Evolutionary conservation across 2,113 vertebrate genomes (phyloP).

Genomic region (Microcebus lehilahytsara): DNA sequence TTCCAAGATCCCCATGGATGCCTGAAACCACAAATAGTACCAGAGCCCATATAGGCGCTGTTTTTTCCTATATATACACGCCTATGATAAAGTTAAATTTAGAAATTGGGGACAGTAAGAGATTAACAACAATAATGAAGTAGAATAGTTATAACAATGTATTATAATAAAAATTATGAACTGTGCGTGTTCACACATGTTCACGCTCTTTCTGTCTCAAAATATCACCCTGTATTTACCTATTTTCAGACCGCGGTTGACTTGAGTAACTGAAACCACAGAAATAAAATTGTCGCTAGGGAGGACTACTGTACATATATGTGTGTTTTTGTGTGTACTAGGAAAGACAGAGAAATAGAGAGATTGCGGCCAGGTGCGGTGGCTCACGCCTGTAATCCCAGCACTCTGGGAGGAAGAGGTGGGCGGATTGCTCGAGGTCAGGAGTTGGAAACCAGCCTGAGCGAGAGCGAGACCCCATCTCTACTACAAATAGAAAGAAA

Average conservation of each 20-base stretch:
- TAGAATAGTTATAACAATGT: not conserved
- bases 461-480: too few relatives aligned
- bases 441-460: too few relatives aligned
- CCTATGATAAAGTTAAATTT: not conserved
- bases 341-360: too few relatives aligned
- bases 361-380: too few relatives aligned
- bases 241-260: not conserved
- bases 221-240: not conserved
- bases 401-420: too few relatives aligned
- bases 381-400: too few relatives aligned
- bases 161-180: not conserved
- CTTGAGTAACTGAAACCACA: not conserved
- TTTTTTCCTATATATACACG: not conserved
- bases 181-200: not conserved
- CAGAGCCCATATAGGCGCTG: not conserved
- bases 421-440: too few relatives aligned
- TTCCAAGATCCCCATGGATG: not conserved
- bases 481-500: too few relatives aligned
- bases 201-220: not conserved
- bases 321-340: too few relatives aligned
- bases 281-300: rapidly evolving
- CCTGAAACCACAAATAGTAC: not conserved
- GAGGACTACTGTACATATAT: not conserved
- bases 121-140: not conserved
- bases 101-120: not conserved